Percentiles rank a stretch among this genome's conserved stretches.
phyloP scores from a whole-genome alignment of 2,888 invertebrate genomes.

The Bruchidius siliquastri region DNA sequence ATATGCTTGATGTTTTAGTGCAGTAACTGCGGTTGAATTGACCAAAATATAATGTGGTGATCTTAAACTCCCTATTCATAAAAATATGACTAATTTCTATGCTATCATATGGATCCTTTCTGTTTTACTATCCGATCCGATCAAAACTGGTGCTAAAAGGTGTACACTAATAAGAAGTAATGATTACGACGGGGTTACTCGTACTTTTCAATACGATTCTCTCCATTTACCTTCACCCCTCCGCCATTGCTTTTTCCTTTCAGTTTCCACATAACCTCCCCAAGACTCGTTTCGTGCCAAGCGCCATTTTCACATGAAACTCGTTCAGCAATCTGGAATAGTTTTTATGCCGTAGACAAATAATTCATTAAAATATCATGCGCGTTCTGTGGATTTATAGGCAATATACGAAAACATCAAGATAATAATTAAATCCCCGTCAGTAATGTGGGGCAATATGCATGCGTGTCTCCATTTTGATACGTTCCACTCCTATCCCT shows the following conservation, averaged over 20 bases:
- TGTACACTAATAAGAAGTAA: too few species aligned
- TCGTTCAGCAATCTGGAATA: slow-evolving; percentile 2
- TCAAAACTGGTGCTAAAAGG: too few species aligned
- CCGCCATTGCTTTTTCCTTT: not conserved
- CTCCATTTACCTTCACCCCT: not conserved
- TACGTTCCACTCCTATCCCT: not conserved
- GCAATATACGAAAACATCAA: slow-evolving; percentile 17
- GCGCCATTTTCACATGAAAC: not conserved
- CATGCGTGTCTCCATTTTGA: not conserved
- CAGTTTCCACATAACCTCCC: not conserved
- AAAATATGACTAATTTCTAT: too few species aligned
- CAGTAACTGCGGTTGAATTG: too few species aligned
- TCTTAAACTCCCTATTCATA: too few species aligned
- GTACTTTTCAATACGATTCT: not conserved
- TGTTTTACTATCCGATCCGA: too few species aligned
- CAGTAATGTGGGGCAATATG: not conserved
- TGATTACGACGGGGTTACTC: too few species aligned
- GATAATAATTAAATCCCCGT: slow-evolving; percentile 10
- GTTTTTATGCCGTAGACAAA: slow-evolving; percentile 20
- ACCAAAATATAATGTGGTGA: too few species aligned
- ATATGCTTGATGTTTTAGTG: too few species aligned
- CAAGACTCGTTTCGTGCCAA: not conserved
- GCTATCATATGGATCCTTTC: too few species aligned
- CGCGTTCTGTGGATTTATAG: slow-evolving; percentile 22
- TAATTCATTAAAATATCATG: slow-evolving; percentile 27